A percentile compares a stretch with the other conserved stretches of the same genome.
Evolutionary conservation across 2,797 vertebrate species (phyloP).

Genomic region (Dendrocincla fuliginosa): DNA sequence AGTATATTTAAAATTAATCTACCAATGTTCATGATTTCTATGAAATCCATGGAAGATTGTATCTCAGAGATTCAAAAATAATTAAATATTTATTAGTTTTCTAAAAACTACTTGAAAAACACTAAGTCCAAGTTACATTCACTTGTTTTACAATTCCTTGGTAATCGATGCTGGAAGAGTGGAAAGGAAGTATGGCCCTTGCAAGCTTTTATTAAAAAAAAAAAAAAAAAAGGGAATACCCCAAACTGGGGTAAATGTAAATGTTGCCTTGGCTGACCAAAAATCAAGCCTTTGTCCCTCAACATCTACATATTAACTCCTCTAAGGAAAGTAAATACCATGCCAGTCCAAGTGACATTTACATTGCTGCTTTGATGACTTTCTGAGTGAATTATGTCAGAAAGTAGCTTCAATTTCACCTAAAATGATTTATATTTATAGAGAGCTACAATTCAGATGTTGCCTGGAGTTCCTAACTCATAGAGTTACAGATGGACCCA

Average conservation of each 20-base stretch:
- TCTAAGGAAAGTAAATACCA: neutral
- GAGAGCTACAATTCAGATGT: neutral
- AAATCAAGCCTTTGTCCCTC: neutral
- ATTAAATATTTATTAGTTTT: neutral
- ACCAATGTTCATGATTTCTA: neutral
- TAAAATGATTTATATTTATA: neutral
- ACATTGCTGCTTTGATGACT: neutral
- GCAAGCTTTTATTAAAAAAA: neutral
- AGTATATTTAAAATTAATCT: neutral
- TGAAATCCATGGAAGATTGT: neutral
- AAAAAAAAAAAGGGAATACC: fast-evolving
- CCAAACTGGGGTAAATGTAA: neutral
- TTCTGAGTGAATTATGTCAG: neutral
- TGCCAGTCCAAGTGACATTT: neutral
- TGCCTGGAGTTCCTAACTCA: neutral
- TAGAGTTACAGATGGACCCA: neutral
- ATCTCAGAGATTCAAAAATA: neutral
- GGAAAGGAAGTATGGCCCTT: neutral
- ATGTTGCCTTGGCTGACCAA: neutral
- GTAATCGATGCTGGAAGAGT: neutral
- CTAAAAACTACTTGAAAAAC: neutral
- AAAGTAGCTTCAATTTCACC: neutral
- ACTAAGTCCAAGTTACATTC: neutral
- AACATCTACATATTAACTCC: neutral
- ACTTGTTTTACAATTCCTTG: neutral